Evolutionary conservation across 2,797 vertebrate genomes (phyloP).

Genomic region (Sebastes matsubarae): DNA sequence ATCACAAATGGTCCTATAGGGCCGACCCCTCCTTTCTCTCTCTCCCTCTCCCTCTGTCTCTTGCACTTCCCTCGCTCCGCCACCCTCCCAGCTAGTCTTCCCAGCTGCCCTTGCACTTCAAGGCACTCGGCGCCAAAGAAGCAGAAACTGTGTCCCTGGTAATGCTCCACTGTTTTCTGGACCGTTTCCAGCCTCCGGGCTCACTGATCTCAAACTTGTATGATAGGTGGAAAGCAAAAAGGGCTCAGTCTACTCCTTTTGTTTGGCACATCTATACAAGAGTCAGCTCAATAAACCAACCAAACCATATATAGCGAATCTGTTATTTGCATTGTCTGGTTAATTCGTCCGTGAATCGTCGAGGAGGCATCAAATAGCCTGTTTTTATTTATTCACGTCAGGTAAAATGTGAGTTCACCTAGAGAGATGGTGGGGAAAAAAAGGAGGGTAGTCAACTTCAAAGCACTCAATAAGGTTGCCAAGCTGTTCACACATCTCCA

Average conservation of each 20-base stretch:
- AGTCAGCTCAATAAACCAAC: constrained; percentile 41
- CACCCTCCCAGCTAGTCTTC: constrained; percentile 71
- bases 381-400: constrained; percentile 62
- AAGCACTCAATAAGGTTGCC: constrained; percentile 71
- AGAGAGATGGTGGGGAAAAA: constrained; percentile 55
- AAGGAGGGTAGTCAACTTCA: constrained; percentile 73
- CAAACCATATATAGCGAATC: constrained; percentile 44
- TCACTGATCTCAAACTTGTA: constrained; percentile 68
- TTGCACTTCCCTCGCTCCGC: constrained; percentile 61
- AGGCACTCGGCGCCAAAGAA: constrained; percentile 76
- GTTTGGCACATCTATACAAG: constrained; percentile 27
- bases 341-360: constrained; percentile 44
- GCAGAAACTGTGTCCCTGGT: constrained; percentile 78
- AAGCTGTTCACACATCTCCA: constrained; percentile 71
- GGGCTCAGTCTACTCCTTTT: constrained; percentile 43
- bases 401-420: constrained; percentile 60
- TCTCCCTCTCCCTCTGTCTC: constrained; percentile 64
- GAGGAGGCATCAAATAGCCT: constrained; percentile 52
- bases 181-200: constrained; percentile 68
- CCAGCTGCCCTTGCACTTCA: constrained; percentile 81
- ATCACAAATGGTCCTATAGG: constrained; percentile 98
- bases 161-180: constrained; percentile 75
- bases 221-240: constrained; percentile 64
- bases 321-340: constrained; percentile 39
- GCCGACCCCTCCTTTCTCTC: constrained; percentile 76